These are phyloP conservation scores for Apodemus speciosus DNA, from an alignment of 2,113 vertebrate species.

Conservation along the genomic window DNA sequence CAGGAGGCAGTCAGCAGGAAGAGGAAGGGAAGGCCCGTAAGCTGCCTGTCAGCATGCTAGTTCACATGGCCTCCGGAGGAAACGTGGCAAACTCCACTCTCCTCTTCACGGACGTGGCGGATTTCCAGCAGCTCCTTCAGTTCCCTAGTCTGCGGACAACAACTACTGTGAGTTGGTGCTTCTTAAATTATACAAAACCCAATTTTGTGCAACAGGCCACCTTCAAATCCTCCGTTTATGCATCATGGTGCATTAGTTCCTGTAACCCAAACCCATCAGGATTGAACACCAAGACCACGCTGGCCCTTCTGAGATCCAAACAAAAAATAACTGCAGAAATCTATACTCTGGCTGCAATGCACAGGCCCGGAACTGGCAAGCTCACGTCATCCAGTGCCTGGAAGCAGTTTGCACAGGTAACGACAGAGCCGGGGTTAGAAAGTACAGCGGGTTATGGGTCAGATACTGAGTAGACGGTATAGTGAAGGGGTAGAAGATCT, in stretches of 20 bases:
- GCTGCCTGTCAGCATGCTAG: constrained; percentile 89
- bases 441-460: neutral
- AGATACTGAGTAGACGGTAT: neutral
- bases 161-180: constrained; percentile 98
- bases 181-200: constrained; percentile 97
- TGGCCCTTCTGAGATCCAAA: constrained; percentile 95
- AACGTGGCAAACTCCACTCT: constrained; percentile 86
- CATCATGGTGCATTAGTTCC: constrained; percentile 95
- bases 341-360: constrained; percentile 92
- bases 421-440: constrained; percentile 67
- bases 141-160: constrained; percentile 95
- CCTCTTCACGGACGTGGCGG: constrained; percentile 89
- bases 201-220: constrained; percentile 89
- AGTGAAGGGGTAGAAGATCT: neutral
- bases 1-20: constrained; percentile 85
- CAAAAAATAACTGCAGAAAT: constrained; percentile 91
- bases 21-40: constrained; percentile 84
- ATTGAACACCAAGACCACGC: constrained; percentile 94
- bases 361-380: constrained; percentile 93
- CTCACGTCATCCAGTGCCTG: constrained; percentile 97
- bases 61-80: constrained; percentile 89
- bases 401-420: constrained; percentile 97
- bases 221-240: constrained; percentile 93
- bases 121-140: constrained; percentile 93
- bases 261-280: constrained; percentile 97